These are phyloP conservation scores for Alentia gelatinosa DNA, from an alignment of 2,888 invertebrate genomes.

Conservation along the genomic window DNA sequence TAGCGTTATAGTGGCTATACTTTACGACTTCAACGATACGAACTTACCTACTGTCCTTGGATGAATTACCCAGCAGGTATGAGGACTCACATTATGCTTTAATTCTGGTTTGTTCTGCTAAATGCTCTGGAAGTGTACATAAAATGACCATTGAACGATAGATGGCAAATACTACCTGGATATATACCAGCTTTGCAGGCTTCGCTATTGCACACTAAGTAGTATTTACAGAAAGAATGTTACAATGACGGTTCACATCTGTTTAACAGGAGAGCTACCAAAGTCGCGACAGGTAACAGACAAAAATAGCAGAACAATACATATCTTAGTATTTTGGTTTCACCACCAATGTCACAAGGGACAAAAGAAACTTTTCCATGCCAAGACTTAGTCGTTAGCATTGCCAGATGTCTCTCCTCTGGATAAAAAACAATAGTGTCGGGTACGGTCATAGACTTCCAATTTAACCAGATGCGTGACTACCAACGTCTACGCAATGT, in stretches of 20 bases:
- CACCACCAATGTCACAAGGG: neutral
- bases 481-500: too few relatives aligned
- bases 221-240: neutral
- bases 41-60: neutral
- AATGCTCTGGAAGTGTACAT: neutral
- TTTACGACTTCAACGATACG: neutral
- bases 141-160: neutral
- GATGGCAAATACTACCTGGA: neutral
- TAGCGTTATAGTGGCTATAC: neutral
- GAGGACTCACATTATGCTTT: neutral
- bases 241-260: neutral
- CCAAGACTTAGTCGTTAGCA: neutral
- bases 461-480: neutral
- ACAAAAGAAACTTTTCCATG: neutral
- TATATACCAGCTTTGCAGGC: neutral
- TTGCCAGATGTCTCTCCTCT: neutral
- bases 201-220: neutral
- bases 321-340: neutral
- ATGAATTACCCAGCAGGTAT: neutral
- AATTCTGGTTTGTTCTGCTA: neutral
- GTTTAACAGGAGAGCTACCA: neutral
- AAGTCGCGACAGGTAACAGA: neutral
- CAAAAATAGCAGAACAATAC: constrained; percentile 12
- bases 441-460: too few relatives aligned
- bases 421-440: neutral